phyloP scores from a whole-genome alignment of 1,140 invertebrate genomes.

The Drosophila pachea region DNA sequence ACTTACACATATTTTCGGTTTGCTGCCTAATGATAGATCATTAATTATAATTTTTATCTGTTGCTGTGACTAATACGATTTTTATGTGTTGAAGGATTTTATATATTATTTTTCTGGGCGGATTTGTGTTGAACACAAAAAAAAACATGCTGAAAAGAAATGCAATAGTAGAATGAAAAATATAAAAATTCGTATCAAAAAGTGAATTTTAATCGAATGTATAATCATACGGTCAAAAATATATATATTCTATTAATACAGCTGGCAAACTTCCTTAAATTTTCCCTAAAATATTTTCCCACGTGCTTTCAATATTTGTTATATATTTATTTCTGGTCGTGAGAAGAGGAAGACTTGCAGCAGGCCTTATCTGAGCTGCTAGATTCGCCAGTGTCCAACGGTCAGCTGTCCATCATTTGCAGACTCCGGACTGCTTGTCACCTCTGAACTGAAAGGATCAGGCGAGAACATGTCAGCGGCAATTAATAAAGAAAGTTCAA shows the following conservation, averaged over 20 bases:
- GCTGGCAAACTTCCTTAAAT: too few species aligned
- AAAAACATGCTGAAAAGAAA: background rate
- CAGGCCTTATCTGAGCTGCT: background rate
- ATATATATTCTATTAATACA: too few species aligned
- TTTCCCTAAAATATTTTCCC: background rate
- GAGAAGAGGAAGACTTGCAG: constrained; percentile 6
- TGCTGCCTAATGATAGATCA: constrained; percentile 44
- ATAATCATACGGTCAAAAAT: too few species aligned
- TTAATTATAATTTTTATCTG: constrained; percentile 73
- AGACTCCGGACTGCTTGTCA: constrained; percentile 42
- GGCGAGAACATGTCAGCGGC: constrained; percentile 44
- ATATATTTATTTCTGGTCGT: too few species aligned
- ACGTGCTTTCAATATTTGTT: too few species aligned
- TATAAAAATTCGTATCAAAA: too few species aligned
- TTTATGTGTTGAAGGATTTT: constrained; percentile 46
- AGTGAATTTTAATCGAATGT: too few species aligned
- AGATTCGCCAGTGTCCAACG: constrained; percentile 38
- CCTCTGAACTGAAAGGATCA: constrained; percentile 44
- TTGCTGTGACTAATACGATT: constrained; percentile 66
- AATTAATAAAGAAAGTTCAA: constrained; percentile 73
- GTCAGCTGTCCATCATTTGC: constrained; percentile 68
- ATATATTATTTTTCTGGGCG: constrained; percentile 1
- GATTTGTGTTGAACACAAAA: background rate
- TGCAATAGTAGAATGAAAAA: too few species aligned
- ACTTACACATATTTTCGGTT: constrained; percentile 26